Evolutionary conservation across 2,113 vertebrate genomes (phyloP).

Genomic region (Clarias macrocephalus): DNA sequence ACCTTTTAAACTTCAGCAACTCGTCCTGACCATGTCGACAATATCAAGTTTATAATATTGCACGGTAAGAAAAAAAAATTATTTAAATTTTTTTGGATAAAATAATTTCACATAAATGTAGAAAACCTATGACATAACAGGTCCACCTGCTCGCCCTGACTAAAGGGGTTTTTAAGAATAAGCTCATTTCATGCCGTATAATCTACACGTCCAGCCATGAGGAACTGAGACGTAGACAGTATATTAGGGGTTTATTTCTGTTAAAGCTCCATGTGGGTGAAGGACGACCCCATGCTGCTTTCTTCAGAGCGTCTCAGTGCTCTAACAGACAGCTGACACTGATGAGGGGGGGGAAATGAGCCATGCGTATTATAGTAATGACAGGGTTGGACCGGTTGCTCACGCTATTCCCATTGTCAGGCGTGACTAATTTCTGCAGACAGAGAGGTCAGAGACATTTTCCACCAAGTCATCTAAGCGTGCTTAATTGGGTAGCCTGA

Average conservation of each 20-base stretch:
- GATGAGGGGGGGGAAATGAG: not conserved
- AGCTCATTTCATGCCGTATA: not conserved
- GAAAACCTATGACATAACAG: not conserved
- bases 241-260: conserved; percentile 13
- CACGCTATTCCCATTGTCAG: not conserved
- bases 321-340: conserved; percentile 2
- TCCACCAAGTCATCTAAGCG: not conserved
- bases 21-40: too few species aligned
- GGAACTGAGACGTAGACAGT: not conserved
- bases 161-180: not conserved
- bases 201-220: conserved; percentile 24
- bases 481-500: not conserved
- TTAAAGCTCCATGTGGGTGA: conserved; percentile 6
- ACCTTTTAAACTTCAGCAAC: too few species aligned
- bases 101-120: not conserved
- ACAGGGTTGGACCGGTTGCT: conserved; percentile 2
- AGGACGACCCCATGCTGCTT: not conserved
- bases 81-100: not conserved
- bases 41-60: not conserved
- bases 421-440: not conserved
- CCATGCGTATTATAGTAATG: conserved; percentile 16
- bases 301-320: not conserved
- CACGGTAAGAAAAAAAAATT: not conserved
- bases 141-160: not conserved
- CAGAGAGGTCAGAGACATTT: not conserved